phyloP scores from a whole-genome alignment of 2,797 vertebrate genomes.

The Propithecus perrieri region DNA sequence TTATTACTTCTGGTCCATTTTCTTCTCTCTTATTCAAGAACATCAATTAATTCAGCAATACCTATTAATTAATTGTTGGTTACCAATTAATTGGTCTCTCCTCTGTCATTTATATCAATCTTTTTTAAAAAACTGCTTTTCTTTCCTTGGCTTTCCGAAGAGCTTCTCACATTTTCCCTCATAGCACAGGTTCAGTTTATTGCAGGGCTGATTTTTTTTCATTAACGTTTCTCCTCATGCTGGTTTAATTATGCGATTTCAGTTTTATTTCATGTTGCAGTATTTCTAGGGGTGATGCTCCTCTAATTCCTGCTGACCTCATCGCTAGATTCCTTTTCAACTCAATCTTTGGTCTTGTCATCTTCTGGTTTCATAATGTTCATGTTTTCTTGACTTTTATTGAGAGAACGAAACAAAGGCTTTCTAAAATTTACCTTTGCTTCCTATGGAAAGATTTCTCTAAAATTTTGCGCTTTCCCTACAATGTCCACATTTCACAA shows the following conservation, averaged over 20 bases:
- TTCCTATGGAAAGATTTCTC: background rate
- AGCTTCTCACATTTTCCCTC: background rate
- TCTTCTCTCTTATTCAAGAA: background rate
- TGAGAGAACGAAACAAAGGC: slow-evolving; percentile 1
- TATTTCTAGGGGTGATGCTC: background rate
- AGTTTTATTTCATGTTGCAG: background rate
- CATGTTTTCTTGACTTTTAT: background rate
- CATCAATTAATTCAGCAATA: background rate
- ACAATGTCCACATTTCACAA: background rate
- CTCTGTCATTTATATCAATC: background rate
- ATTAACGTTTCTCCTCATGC: background rate
- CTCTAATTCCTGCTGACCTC: background rate
- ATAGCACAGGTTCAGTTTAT: background rate
- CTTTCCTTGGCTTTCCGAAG: background rate
- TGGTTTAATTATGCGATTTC: background rate
- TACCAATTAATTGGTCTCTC: background rate
- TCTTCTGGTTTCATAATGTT: background rate
- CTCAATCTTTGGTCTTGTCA: background rate
- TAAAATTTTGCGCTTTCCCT: background rate
- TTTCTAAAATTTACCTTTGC: background rate
- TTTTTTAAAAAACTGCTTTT: background rate
- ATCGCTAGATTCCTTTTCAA: background rate
- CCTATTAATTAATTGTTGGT: background rate
- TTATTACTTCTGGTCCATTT: background rate
- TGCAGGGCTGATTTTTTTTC: background rate